Percentiles rank a stretch among this genome's conserved stretches.
phyloP scores from a whole-genome alignment of 23 tunicate species.

The Styela clava region DNA sequence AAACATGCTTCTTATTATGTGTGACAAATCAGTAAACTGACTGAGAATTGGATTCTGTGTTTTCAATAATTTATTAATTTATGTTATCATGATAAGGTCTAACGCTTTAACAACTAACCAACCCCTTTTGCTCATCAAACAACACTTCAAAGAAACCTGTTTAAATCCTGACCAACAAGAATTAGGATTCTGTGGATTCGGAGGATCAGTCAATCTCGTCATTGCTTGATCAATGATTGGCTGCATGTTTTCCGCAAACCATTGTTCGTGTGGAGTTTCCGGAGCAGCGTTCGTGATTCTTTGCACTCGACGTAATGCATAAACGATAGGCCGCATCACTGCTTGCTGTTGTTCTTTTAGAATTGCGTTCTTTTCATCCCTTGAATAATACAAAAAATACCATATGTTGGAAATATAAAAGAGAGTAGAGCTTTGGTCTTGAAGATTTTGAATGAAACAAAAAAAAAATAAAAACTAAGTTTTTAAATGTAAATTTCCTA shows the following conservation, averaged over 20 bases:
- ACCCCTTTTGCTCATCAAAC: too few species aligned
- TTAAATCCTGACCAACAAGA: constrained; percentile 96
- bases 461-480: neutral
- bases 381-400: neutral
- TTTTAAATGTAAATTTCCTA: too few species aligned
- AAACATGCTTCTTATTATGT: too few species aligned
- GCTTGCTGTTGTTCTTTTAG: constrained; percentile 89
- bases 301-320: constrained; percentile 74
- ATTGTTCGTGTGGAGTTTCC: constrained; percentile 92
- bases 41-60: too few species aligned
- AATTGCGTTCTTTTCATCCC: constrained; percentile 63
- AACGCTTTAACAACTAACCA: too few species aligned
- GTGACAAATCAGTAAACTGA: too few species aligned
- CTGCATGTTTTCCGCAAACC: constrained; percentile 85
- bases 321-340: constrained; percentile 89
- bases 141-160: constrained; percentile 78
- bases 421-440: too few species aligned
- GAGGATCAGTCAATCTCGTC: constrained; percentile 61
- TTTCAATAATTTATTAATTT: too few species aligned
- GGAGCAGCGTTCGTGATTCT: constrained; percentile 71
- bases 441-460: too few species aligned
- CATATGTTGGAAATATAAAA: neutral
- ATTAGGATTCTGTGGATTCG: constrained; percentile 75
- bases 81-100: too few species aligned
- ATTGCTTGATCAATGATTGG: constrained; percentile 75